phyloP scores from a whole-genome alignment of 2,888 invertebrate genomes.

The Leucoma salicis region DNA sequence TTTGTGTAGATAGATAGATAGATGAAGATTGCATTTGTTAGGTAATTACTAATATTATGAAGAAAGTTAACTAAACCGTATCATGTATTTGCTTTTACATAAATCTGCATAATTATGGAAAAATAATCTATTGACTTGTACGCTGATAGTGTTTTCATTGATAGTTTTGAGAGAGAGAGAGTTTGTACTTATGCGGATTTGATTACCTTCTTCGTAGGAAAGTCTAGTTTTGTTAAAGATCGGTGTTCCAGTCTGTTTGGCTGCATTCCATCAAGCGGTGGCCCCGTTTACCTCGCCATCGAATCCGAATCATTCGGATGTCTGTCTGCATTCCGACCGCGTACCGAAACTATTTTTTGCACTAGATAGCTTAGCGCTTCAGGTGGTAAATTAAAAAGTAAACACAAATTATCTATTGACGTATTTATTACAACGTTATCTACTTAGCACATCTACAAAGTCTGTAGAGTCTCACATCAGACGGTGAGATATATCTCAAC shows the following conservation, averaged over 20 bases:
- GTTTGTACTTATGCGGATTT: slow-evolving; percentile 6
- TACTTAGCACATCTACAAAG: background rate
- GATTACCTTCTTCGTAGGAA: slow-evolving; percentile 35
- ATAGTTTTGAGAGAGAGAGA: slow-evolving; percentile 2
- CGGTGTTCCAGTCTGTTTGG: slow-evolving; percentile 69
- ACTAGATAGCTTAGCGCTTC: slow-evolving; percentile 11
- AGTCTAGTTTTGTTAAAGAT: slow-evolving; percentile 50
- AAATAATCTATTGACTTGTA: background rate
- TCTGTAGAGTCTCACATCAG: too few species aligned
- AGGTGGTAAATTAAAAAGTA: slow-evolving; percentile 20
- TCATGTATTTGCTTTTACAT: background rate
- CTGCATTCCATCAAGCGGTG: slow-evolving; percentile 52
- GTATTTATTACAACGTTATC: background rate
- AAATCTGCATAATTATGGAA: background rate
- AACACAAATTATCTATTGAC: slow-evolving; percentile 8
- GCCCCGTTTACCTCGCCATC: slow-evolving; percentile 49
- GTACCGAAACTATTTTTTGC: slow-evolving; percentile 28
- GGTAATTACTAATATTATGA: too few species aligned
- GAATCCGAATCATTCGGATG: slow-evolving; percentile 49
- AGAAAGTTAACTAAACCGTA: too few species aligned
- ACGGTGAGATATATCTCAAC: too few species aligned
- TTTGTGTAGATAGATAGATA: too few species aligned
- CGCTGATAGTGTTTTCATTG: slow-evolving; percentile 7
- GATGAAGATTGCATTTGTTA: too few species aligned
- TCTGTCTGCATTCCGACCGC: slow-evolving; percentile 38